Evolutionary conservation across 2,113 vertebrate genomes (phyloP), one percentile per base, ranked within the genome.

Genomic region (Proterorhinus semilunaris): DNA sequence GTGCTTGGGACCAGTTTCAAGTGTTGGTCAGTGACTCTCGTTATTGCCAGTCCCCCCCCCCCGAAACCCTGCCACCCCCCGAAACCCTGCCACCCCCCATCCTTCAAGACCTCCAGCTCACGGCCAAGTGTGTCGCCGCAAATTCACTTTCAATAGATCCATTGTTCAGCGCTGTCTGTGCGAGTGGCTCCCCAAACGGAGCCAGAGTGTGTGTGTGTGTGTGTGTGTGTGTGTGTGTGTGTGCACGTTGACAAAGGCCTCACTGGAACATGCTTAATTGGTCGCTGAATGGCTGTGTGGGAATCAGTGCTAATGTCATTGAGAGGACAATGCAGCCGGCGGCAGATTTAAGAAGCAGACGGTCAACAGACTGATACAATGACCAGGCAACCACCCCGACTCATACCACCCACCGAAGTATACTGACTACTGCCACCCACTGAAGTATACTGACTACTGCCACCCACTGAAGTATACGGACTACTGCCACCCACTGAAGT

Each of bases 281-380:
- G 6, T 42, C 36, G 27, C 36, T 58, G 55, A 58, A 58, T 58
- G 55, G 10, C 11, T 58, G 55, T 42, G 55, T 58, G 55, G 21
- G 55, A 58, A 58, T 58, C 55, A 58, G 55, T 12, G 55, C 10
- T 58, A 42, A 58, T 58, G n/a, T 53, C 15, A 55, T 21, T 5
- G 10, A 13, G 55, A 42, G 55, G 55, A 58, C 27, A 36, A 58
- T 58, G 55, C 4, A 11, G 6, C 55, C 21, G 11, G 55, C 55
- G 36, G 9, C 21, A 27, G 53, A 17, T 16, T 17, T 42, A 11
- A 13, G 55, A 42, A 36, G 55, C 55, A 58, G 27, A 58, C 6
- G 10, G 11, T 6, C 10, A 6, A 58, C 10, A 13, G 10, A n/a
- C n/a, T 15, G 51, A 7, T n/a, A 53, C 51, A 50, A 11, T 11